A percentile compares a stretch with the other conserved stretches of the same genome.
These are phyloP conservation scores for Andrena hattorfiana DNA, from an alignment of 2,888 invertebrate genomes.

Conservation along the genomic window DNA sequence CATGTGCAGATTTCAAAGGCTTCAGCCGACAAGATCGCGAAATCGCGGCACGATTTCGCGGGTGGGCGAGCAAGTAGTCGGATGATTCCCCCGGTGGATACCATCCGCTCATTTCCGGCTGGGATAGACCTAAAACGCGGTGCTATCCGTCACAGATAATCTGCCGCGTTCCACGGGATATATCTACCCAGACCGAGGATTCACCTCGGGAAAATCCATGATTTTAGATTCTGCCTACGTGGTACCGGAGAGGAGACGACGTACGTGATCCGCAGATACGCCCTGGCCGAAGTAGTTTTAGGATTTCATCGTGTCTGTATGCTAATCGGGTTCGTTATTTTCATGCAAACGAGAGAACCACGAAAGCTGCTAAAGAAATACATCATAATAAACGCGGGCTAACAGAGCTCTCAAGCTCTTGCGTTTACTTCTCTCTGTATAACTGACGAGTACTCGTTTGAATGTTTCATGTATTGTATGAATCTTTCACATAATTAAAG, in stretches of 20 bases:
- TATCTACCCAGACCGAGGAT: slow-evolving; percentile 9
- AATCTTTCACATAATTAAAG: slow-evolving; percentile 13
- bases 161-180: slow-evolving; percentile 28
- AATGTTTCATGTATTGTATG: slow-evolving; percentile 18
- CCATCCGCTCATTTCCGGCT: slow-evolving; percentile 45
- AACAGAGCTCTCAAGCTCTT: slow-evolving; percentile 24
- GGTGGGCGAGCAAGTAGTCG: background rate
- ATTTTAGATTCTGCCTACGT: slow-evolving; percentile 60
- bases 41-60: slow-evolving; percentile 32
- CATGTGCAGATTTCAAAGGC: background rate
- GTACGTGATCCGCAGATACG: slow-evolving; percentile 36
- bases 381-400: slow-evolving; percentile 44
- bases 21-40: slow-evolving; percentile 6
- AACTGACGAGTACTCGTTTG: slow-evolving; percentile 1
- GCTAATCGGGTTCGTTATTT: slow-evolving; percentile 66
- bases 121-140: slow-evolving; percentile 43
- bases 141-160: slow-evolving; percentile 57
- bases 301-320: slow-evolving; percentile 58
- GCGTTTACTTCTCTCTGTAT: background rate
- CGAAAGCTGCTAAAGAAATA: slow-evolving; percentile 43
- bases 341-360: slow-evolving; percentile 63
- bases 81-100: slow-evolving; percentile 13
- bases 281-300: slow-evolving; percentile 40
- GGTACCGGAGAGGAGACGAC: slow-evolving; percentile 7
- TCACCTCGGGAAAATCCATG: slow-evolving; percentile 37